Evolutionary conservation across 2,113 vertebrate genomes (phyloP).

Genomic region (Anser brachyrhynchus): DNA sequence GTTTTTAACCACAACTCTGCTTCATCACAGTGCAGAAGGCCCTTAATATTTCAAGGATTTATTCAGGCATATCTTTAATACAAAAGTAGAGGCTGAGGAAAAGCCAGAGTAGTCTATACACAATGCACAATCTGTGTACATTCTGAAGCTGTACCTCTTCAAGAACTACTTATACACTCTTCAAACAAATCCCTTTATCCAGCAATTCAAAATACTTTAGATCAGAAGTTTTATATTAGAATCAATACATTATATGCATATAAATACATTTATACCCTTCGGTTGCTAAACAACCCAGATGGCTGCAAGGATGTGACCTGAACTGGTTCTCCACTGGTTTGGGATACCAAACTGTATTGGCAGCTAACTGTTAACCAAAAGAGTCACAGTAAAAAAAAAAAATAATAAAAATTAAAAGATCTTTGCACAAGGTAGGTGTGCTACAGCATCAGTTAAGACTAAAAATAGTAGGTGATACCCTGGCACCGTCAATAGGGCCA

Average conservation of each 20-base stretch:
- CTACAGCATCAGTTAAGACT: conserved; percentile 50
- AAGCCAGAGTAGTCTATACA: conserved; percentile 73
- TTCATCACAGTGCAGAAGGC: conserved; percentile 75
- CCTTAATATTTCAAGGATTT: conserved; percentile 67
- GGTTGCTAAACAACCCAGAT: conserved; percentile 55
- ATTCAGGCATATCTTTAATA: conserved; percentile 67
- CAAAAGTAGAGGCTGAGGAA: conserved; percentile 69
- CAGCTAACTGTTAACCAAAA: conserved; percentile 24
- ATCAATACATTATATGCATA: conserved; percentile 65
- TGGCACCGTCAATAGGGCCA: not conserved
- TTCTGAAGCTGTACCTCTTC: conserved; percentile 68
- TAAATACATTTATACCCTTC: conserved; percentile 70
- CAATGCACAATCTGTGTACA: conserved; percentile 68
- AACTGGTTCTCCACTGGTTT: conserved; percentile 47
- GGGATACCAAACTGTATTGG: not conserved
- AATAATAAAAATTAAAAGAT: not conserved
- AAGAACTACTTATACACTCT: conserved; percentile 62
- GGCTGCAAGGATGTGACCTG: conserved; percentile 49
- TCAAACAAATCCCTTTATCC: conserved; percentile 68
- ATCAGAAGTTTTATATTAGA: conserved; percentile 67
- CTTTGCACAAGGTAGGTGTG: conserved; percentile 14
- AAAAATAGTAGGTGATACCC: conserved; percentile 4
- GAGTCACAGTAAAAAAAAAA: not conserved
- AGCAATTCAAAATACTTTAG: conserved; percentile 69
- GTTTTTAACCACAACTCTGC: conserved; percentile 62